These are phyloP conservation scores for Montipora foliosa DNA, from an alignment of 64 coral and sea anemone species.

Conservation along the genomic window DNA sequence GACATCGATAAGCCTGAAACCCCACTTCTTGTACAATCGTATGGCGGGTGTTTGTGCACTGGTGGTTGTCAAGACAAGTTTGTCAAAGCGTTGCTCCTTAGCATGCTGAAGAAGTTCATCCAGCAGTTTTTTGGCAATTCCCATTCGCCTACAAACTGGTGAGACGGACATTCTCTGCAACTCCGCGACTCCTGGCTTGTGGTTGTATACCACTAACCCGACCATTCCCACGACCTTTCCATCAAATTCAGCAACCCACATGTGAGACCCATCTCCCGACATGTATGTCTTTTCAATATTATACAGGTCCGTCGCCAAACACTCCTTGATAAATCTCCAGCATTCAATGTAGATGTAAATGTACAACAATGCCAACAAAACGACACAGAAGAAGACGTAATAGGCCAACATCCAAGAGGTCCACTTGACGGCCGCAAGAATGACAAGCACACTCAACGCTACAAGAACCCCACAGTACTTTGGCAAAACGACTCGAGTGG, in stretches of 20 bases:
- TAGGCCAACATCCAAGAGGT: constrained; percentile 65
- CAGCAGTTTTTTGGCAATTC: constrained; percentile 70
- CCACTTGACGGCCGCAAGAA: constrained; percentile 62
- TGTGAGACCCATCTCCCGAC: constrained; percentile 56
- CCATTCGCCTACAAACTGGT: constrained; percentile 45
- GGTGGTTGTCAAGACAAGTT: constrained; percentile 72
- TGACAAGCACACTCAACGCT: constrained; percentile 45
- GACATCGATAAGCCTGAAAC: constrained; percentile 28
- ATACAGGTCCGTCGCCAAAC: constrained; percentile 67
- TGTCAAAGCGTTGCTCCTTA: constrained; percentile 56
- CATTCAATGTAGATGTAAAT: constrained; percentile 67
- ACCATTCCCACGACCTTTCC: constrained; percentile 82
- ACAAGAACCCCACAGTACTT: constrained; percentile 58
- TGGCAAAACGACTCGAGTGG: constrained; percentile 68
- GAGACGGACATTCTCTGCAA: constrained; percentile 88
- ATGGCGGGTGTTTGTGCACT: constrained; percentile 69
- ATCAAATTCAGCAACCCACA: constrained; percentile 78
- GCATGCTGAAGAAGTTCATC: constrained; percentile 56
- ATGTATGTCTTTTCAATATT: constrained; percentile 83
- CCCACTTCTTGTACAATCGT: constrained; percentile 64
- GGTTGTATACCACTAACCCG: constrained; percentile 34
- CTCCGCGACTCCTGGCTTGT: constrained; percentile 68
- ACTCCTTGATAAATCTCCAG: constrained; percentile 53
- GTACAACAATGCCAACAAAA: constrained; percentile 74
- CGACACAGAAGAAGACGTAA: constrained; percentile 68